phyloP scores from a whole-genome alignment of 2,113 vertebrate species.

The Australoheros scitulus region DNA sequence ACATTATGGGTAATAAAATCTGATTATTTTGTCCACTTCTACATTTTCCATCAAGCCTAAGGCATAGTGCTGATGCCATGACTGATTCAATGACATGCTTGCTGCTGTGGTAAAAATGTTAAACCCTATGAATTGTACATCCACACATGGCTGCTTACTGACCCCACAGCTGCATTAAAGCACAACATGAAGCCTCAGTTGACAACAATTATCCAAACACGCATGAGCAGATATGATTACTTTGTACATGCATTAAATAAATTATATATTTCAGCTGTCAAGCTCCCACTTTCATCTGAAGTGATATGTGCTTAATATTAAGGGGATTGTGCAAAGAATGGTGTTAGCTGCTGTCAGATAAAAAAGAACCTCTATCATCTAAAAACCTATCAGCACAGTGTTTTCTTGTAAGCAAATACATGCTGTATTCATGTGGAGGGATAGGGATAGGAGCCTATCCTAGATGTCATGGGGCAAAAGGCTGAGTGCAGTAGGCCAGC shows the following conservation, averaged over 20 bases:
- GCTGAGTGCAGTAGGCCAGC: background rate
- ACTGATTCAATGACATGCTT: conserved; percentile 16
- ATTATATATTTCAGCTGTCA: conserved; percentile 22
- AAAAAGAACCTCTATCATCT: background rate
- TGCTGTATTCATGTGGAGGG: too few species aligned
- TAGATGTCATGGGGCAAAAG: background rate
- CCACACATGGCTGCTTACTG: conserved; percentile 30
- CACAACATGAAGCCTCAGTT: conserved; percentile 1
- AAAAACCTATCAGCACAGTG: background rate
- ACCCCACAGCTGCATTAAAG: conserved; percentile 26
- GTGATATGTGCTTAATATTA: conserved; percentile 21
- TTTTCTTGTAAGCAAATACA: background rate
- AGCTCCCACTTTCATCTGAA: conserved; percentile 28
- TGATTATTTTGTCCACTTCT: conserved; percentile 13
- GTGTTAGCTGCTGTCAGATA: conserved; percentile 4
- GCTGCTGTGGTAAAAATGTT: conserved; percentile 41
- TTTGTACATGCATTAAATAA: background rate
- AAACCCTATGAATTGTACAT: conserved; percentile 16
- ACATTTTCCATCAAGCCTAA: background rate
- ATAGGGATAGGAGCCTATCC: background rate
- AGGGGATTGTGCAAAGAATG: background rate
- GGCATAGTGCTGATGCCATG: conserved; percentile 14
- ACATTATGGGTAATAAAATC: background rate
- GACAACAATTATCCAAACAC: conserved; percentile 10
- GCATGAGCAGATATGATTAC: background rate